A percentile compares a stretch with the other conserved stretches of the same genome.
Evolutionary conservation across 2,888 invertebrate species (phyloP).

Genomic region (Sturmia bella): DNA sequence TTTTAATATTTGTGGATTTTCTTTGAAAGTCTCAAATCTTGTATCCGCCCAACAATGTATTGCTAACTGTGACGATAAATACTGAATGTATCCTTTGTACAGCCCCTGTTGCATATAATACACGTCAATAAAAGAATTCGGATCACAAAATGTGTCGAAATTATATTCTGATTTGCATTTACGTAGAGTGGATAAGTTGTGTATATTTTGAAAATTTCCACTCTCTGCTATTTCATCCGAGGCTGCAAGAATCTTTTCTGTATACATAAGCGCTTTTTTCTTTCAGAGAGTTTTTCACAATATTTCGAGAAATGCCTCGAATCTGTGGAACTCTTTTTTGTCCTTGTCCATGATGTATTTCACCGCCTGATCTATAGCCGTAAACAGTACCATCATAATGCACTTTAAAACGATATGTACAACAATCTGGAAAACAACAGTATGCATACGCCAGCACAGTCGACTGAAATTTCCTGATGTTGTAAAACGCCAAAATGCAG

Average conservation of each 20-base stretch:
- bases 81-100: too few relatives aligned
- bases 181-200: constrained; percentile 11
- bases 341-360: not conserved
- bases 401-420: not conserved
- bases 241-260: constrained; percentile 18
- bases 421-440: constrained; percentile 6
- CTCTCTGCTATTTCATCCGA: constrained; percentile 37
- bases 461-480: not conserved
- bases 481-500: constrained; percentile 7
- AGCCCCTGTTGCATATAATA: not conserved
- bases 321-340: constrained; percentile 6
- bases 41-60: constrained; percentile 9
- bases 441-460: constrained; percentile 8
- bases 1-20: constrained; percentile 13
- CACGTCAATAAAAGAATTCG: constrained; percentile 20
- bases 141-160: constrained; percentile 5
- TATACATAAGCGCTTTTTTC: constrained; percentile 12
- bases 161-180: constrained; percentile 29
- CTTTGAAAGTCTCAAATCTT: constrained; percentile 12
- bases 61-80: constrained; percentile 6
- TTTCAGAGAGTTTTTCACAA: not conserved
- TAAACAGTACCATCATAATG: not conserved
- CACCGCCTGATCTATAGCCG: not conserved
- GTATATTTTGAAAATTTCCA: constrained; percentile 40
- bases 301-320: constrained; percentile 1